Evolutionary conservation across 53 echinoderm and acorn worm genomes (phyloP).

Genomic region (Hippasteria phrygiana): DNA sequence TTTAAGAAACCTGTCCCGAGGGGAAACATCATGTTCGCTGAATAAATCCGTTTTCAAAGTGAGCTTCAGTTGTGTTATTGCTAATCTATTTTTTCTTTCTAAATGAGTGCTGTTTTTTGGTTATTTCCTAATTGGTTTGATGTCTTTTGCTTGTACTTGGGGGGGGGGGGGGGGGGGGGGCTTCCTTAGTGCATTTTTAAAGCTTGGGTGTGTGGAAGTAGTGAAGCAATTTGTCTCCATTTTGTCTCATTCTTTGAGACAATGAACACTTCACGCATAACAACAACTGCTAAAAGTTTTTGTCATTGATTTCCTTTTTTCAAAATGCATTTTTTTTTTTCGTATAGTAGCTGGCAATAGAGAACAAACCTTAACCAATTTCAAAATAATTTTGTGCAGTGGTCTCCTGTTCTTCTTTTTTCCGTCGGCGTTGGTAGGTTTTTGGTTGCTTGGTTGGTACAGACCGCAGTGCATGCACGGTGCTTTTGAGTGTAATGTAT

Average conservation of each 20-base stretch:
- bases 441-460: neutral
- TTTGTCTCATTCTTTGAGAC: too few species aligned
- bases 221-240: too few species aligned
- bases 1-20: conserved; percentile 10
- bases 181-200: too few species aligned
- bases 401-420: too few species aligned
- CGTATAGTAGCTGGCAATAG: neutral
- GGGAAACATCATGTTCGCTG: conserved; percentile 51
- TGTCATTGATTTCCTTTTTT: neutral
- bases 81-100: neutral
- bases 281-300: too few species aligned
- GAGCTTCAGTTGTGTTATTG: conserved; percentile 12
- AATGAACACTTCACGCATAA: too few species aligned
- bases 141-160: neutral
- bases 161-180: too few species aligned
- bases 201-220: too few species aligned
- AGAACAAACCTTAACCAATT: neutral
- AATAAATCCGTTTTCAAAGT: conserved; percentile 53
- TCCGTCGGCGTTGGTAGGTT: neutral
- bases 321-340: neutral
- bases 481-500: conserved; percentile 1
- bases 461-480: neutral
- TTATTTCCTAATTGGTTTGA: neutral
- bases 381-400: neutral
- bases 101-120: neutral